A percentile compares a stretch with the other conserved stretches of the same genome.
These are phyloP conservation scores for Petrocephalus schoutedeni DNA, from an alignment of 2,797 vertebrate genomes.

Conservation along the genomic window DNA sequence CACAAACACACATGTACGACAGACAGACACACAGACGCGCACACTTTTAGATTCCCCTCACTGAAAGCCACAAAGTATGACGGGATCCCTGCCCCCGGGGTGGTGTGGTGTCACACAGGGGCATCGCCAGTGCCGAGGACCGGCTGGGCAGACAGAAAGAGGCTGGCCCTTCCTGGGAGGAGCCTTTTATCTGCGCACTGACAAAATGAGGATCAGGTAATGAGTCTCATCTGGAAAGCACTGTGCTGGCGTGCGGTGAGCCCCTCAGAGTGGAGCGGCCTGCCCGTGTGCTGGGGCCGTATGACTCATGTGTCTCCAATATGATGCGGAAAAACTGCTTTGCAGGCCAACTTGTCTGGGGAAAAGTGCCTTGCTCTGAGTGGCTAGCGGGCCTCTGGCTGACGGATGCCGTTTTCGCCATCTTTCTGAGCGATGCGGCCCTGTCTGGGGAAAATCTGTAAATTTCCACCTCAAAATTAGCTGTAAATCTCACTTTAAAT, in stretches of 20 bases:
- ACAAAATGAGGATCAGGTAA: neutral
- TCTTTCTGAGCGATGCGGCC: neutral
- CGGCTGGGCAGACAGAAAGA: constrained; percentile 21
- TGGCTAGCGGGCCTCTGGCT: neutral
- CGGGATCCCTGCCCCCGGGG: neutral
- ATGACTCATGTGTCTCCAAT: constrained; percentile 1
- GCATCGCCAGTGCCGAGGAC: neutral
- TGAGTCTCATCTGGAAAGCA: neutral
- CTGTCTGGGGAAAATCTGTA: neutral
- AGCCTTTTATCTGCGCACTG: neutral
- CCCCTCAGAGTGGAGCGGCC: neutral
- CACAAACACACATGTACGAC: neutral
- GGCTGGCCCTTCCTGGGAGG: neutral
- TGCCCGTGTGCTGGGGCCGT: neutral
- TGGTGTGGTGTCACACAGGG: neutral
- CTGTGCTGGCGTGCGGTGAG: neutral
- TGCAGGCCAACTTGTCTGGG: neutral
- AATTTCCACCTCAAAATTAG: constrained; percentile 36
- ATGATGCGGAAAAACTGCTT: neutral
- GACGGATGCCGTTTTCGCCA: neutral
- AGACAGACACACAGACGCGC: neutral
- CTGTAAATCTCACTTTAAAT: constrained; percentile 31
- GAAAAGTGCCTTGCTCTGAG: neutral
- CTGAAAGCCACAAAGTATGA: neutral
- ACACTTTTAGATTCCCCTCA: neutral